Percentiles rank a stretch among this genome's conserved stretches.
Evolutionary conservation across 2,797 vertebrate species (phyloP).

Genomic region (Rhinophrynus dorsalis): DNA sequence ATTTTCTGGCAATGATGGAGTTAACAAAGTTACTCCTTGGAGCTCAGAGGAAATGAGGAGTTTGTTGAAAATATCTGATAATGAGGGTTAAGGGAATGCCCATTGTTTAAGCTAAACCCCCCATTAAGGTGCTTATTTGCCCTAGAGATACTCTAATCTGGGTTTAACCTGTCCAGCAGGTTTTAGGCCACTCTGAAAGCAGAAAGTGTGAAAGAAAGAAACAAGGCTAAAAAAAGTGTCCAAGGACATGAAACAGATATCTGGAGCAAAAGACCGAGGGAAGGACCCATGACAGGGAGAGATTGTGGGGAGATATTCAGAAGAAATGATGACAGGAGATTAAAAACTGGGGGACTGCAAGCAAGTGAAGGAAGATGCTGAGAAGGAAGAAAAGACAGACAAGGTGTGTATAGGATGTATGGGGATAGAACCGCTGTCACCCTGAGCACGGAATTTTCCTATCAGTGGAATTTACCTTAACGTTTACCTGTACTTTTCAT

Average conservation of each 20-base stretch:
- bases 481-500: no score
- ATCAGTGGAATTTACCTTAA: neutral
- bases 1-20: neutral
- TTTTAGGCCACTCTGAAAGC: neutral
- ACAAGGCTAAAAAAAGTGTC: neutral
- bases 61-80: neutral
- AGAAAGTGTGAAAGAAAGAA: neutral
- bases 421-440: no score
- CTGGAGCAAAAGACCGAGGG: neutral
- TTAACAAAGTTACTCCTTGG: neutral
- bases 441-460: neutral
- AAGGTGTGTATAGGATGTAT: neutral
- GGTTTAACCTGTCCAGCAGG: conserved; percentile 27
- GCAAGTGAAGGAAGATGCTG: neutral
- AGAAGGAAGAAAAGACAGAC: neutral
- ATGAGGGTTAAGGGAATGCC: conserved; percentile 1
- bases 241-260: no score
- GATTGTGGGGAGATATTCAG: neutral
- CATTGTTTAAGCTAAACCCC: conserved; percentile 9
- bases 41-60: neutral
- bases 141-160: neutral
- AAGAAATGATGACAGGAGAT: neutral
- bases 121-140: neutral
- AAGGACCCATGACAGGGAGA: neutral
- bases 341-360: no score